Evolutionary conservation across 35 echinoderm and acorn worm genomes (phyloP).

Genomic region (Strongylocentrotus purpuratus): DNA sequence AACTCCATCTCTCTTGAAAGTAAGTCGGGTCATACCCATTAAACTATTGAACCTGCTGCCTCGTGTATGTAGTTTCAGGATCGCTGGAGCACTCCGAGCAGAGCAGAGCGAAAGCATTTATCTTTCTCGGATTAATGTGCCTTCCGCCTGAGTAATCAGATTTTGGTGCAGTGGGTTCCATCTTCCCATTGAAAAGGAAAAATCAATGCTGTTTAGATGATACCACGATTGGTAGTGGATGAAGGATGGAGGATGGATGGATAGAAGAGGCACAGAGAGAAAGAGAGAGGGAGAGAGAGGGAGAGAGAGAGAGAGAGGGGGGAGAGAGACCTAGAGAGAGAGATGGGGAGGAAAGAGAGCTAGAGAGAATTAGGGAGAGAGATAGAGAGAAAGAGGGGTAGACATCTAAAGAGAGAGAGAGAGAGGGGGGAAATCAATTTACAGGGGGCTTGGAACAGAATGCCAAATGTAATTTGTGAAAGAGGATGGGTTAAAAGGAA

Average conservation of each 20-base stretch:
- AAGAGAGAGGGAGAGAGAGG: background rate
- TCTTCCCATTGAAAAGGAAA: background rate
- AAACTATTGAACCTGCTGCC: background rate
- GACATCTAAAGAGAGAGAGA: background rate
- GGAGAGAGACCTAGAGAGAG: background rate
- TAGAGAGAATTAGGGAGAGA: background rate
- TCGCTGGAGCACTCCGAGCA: background rate
- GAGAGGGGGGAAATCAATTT: background rate
- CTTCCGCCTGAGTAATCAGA: conserved; percentile 8
- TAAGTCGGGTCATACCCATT: background rate
- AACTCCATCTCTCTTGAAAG: background rate
- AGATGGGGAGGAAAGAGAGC: background rate
- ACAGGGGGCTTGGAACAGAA: too few species aligned
- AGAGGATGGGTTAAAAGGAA: background rate
- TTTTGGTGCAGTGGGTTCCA: background rate
- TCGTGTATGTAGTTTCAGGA: background rate
- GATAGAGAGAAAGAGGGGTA: background rate
- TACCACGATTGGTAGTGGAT: background rate
- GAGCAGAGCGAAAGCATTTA: background rate
- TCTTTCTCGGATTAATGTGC: background rate
- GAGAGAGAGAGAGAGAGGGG: background rate
- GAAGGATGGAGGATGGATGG: background rate
- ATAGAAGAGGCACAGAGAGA: background rate
- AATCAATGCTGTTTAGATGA: conserved; percentile 7
- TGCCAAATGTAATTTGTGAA: background rate